Percentiles rank a stretch among this genome's conserved stretches.
These are phyloP conservation scores for Ochropleura leucogaster DNA, from an alignment of 2,888 invertebrate species.

Conservation along the genomic window DNA sequence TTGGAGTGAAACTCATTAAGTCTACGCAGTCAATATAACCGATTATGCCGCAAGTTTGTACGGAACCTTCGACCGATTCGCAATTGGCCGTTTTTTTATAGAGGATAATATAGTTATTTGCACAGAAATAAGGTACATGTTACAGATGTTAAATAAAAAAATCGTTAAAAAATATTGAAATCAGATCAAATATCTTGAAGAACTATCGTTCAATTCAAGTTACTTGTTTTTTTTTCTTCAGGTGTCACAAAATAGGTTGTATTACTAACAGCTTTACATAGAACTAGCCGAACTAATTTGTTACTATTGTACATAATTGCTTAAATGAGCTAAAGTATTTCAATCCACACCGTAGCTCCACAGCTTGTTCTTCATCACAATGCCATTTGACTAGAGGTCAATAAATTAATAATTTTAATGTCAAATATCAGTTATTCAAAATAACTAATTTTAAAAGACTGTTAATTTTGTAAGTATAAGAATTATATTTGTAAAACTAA, in stretches of 20 bases:
- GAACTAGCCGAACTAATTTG: not conserved
- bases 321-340: not conserved
- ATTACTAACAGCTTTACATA: not conserved
- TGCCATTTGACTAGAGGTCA: not conserved
- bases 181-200: too few species aligned
- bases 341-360: too few species aligned
- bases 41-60: too few species aligned
- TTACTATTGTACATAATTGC: not conserved
- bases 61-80: too few species aligned
- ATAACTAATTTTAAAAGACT: not conserved
- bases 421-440: not conserved
- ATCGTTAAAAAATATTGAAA: too few species aligned
- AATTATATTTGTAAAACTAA: not conserved
- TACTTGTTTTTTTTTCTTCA: not conserved
- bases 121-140: too few species aligned
- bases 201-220: not conserved
- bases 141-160: too few species aligned
- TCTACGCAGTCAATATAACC: too few species aligned
- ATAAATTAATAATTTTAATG: not conserved
- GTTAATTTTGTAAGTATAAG: not conserved
- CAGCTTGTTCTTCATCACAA: not conserved
- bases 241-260: not conserved
- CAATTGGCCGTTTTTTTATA: too few species aligned
- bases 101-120: too few species aligned
- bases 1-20: too few species aligned